Base-by-base conservation (phyloP, 2,113 vertebrate species). In the Chaetodon auriga region DNA sequence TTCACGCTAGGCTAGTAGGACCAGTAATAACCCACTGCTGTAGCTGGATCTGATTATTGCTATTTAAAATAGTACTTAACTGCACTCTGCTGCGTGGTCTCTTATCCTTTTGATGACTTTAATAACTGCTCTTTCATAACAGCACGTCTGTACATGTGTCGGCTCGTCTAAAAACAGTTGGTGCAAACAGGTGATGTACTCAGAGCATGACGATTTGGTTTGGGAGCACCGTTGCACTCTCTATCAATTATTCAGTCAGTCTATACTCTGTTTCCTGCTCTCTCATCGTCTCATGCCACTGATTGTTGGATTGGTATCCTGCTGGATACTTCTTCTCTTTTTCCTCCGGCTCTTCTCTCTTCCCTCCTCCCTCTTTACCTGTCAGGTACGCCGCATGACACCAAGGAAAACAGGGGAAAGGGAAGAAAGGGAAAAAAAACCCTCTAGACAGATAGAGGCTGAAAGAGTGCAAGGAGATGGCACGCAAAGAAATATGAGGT, bases 241-340 rank as follows among this genome's bases (percentile, higher is more conserved):
- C 65, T 62, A 92, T 94, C 86, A 92, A 93, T 94, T 90, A 93
- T 94, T 93, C 87, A 92, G 64, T 43, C 76, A 57, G 78, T 45
- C 86, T 71, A 75, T 79, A 68, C 71, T 69, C 53, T 72, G 75
- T 77, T 76, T 84, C 38, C 65, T 36, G 65, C 86, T 81, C 68
- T 83, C 84, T 90, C 83, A 84, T 87, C 88, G 86, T 84, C 76
- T 83, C 72, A 82, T 87, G 72, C 75, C 58, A 73, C 87, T 90
- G 89, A 89, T 87, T 90, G 90, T 82, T 77, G 71, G 62, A 82
- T 75, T 83, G 46, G 49, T 85, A 70, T 83, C 82, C 83, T 74
- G 78, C 86, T 53, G 70, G 54, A 87, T 30, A 30, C 30, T 1
- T 30, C 30, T 73, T 80, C 66, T 36, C 43, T 30, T 38, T 41